A percentile compares a stretch with the other conserved stretches of the same genome.
Conservation (phyloP, 2,888 invertebrate genomes). For the Pteria penguin region DNA sequence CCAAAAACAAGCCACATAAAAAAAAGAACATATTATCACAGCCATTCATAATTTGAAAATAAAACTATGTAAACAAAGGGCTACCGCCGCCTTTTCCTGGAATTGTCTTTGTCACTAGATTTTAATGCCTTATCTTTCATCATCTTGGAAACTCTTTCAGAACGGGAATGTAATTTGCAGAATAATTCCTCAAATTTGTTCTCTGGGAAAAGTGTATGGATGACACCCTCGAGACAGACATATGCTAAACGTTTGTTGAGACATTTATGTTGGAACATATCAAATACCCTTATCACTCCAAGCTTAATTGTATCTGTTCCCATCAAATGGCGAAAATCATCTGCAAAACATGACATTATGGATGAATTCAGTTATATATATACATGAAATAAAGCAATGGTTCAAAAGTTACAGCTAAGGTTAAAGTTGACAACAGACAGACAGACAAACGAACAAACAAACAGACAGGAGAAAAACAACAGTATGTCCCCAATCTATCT, state of each 20-base stretch:
- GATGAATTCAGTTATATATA: no score
- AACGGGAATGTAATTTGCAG: slow-evolving; percentile 85
- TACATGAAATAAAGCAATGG: no score
- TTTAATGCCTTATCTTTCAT: background rate
- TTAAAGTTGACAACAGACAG: no score
- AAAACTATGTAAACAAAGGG: background rate
- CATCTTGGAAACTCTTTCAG: slow-evolving; percentile 49
- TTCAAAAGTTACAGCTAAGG: no score
- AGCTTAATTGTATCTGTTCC: slow-evolving; percentile 92
- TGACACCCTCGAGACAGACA: slow-evolving; percentile 90
- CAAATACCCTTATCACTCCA: slow-evolving; percentile 91
- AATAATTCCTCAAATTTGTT: slow-evolving; percentile 88
- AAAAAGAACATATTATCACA: background rate
- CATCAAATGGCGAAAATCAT: slow-evolving; percentile 93
- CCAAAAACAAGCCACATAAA: no score
- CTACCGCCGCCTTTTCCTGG: background rate
- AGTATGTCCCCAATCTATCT: no score
- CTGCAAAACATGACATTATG: slow-evolving; percentile 81
- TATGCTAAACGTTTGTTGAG: slow-evolving; percentile 91
- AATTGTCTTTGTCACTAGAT: background rate
- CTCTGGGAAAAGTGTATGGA: slow-evolving; percentile 89
- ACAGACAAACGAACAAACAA: no score
- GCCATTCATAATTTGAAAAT: background rate
- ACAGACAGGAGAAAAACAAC: no score
- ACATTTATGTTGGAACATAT: slow-evolving; percentile 91